These are phyloP conservation scores for Emydoidea blandingii DNA, from an alignment of 2,797 vertebrate species.

Conservation along the genomic window DNA sequence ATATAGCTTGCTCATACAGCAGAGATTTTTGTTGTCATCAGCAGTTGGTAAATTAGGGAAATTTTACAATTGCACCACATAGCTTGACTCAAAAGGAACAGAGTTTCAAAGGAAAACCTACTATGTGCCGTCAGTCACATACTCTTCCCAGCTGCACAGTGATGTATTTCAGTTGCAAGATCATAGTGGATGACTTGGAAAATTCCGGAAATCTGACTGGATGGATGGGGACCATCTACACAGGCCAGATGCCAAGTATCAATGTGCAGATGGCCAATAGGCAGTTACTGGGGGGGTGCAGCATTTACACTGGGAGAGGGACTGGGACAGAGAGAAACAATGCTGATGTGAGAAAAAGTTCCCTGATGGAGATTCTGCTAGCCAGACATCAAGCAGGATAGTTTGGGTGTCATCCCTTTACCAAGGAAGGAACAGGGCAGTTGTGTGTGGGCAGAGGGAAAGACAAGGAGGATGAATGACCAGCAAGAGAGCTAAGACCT, in stretches of 20 bases:
- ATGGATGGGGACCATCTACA: slow-evolving; percentile 48
- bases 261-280: slow-evolving; percentile 54
- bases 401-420: slow-evolving; percentile 34
- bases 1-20: slow-evolving; percentile 60
- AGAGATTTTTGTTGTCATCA: slow-evolving; percentile 71
- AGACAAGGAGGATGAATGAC: not conserved
- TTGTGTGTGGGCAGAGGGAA: slow-evolving; percentile 30
- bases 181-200: not conserved
- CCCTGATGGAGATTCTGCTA: not conserved
- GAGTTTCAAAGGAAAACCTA: slow-evolving; percentile 62
- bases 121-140: slow-evolving; percentile 65
- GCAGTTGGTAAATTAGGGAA: slow-evolving; percentile 52
- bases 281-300: slow-evolving; percentile 37
- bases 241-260: slow-evolving; percentile 52
- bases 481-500: slow-evolving; percentile 48
- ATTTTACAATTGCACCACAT: slow-evolving; percentile 74
- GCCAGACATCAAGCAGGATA: not conserved
- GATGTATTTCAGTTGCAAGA: slow-evolving; percentile 33
- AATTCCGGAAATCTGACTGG: slow-evolving; percentile 49
- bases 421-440: slow-evolving; percentile 38
- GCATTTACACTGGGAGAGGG: slow-evolving; percentile 58
- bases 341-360: not conserved
- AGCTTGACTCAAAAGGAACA: slow-evolving; percentile 71
- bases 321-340: slow-evolving; percentile 52
- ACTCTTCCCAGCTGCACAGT: slow-evolving; percentile 68